phyloP scores from a whole-genome alignment of 1,140 invertebrate genomes.

The Drosophila ercepeae region DNA sequence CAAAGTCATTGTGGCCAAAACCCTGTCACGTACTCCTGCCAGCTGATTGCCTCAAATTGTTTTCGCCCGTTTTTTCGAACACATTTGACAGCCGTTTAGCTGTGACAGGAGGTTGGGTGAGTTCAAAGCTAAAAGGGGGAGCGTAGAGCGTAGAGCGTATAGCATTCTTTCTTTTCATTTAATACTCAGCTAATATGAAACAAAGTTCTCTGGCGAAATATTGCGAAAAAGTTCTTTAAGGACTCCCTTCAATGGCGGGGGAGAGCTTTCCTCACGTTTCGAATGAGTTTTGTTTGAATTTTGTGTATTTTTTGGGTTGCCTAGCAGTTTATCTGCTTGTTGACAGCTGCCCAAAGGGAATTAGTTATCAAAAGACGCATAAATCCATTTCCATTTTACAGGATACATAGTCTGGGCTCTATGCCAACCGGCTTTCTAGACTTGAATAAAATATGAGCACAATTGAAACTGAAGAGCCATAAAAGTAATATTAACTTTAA shows the following conservation, averaged over 20 bases:
- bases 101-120: constrained; percentile 19
- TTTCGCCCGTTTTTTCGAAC: constrained; percentile 70
- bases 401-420: constrained; percentile 25
- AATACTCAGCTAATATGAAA: constrained; percentile 60
- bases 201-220: constrained; percentile 25
- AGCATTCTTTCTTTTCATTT: constrained; percentile 37
- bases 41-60: constrained; percentile 78
- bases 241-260: background rate
- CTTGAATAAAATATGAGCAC: constrained; percentile 67
- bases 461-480: constrained; percentile 40
- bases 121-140: background rate
- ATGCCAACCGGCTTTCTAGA: constrained; percentile 15
- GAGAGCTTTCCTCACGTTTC: background rate
- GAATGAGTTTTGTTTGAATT: constrained; percentile 20
- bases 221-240: constrained; percentile 26
- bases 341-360: constrained; percentile 78
- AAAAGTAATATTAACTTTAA: background rate
- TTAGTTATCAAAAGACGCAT: constrained; percentile 80
- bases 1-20: background rate
- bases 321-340: constrained; percentile 73
- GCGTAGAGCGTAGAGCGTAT: too few relatives aligned
- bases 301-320: constrained; percentile 45
- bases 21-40: constrained; percentile 69
- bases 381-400: constrained; percentile 65
- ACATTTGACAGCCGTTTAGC: constrained; percentile 69